Conservation (phyloP, 2,797 vertebrate species). For the Etheostoma nigrum region DNA sequence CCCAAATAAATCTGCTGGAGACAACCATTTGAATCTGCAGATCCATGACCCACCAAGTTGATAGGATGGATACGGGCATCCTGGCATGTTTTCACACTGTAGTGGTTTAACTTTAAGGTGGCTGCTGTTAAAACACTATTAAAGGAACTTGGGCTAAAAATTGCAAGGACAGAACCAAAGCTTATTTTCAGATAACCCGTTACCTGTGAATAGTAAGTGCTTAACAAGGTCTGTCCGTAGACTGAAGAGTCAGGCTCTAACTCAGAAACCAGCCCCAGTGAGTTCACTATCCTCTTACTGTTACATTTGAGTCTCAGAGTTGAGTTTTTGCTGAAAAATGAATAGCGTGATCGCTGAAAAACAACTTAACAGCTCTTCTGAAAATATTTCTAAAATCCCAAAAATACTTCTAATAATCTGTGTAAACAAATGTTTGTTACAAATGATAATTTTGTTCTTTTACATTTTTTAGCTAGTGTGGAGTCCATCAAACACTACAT, state of each 20-base stretch:
- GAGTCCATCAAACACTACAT: neutral
- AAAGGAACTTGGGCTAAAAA: conserved; percentile 11
- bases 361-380: neutral
- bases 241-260: conserved; percentile 19
- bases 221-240: neutral
- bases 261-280: conserved; percentile 26
- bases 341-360: neutral
- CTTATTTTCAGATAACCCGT: conserved; percentile 14
- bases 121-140: conserved; percentile 11
- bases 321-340: neutral
- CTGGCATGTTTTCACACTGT: conserved; percentile 17
- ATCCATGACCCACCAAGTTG: conserved; percentile 11
- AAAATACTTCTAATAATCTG: neutral
- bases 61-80: conserved; percentile 8
- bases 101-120: conserved; percentile 31
- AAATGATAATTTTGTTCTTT: no score
- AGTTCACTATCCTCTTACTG: neutral
- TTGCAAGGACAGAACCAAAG: neutral
- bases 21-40: conserved; percentile 28
- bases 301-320: conserved; percentile 35
- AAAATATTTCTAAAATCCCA: neutral
- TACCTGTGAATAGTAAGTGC: conserved; percentile 33
- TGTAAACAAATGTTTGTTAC: no score
- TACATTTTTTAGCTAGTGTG: neutral
- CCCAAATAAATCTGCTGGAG: conserved; percentile 20